phyloP scores from a whole-genome alignment of 2,888 invertebrate genomes.

The Ceratothoa steindachneri region DNA sequence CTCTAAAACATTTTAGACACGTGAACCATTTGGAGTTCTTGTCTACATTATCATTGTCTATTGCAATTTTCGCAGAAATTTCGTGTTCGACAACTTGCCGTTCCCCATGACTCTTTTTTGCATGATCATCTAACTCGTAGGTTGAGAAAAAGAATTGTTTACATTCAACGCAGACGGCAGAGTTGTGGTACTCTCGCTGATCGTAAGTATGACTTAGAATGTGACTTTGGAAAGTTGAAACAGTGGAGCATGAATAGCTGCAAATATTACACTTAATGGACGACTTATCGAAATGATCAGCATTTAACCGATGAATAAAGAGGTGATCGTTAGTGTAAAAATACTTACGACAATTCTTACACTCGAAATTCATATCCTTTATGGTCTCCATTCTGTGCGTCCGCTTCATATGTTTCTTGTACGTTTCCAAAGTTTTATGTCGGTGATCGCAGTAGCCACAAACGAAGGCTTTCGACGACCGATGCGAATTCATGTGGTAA shows the following conservation, averaged over 20 bases:
- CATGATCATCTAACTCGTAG: slow-evolving; percentile 29
- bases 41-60: neutral
- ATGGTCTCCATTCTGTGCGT: slow-evolving; percentile 40
- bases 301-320: slow-evolving; percentile 35
- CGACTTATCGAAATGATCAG: slow-evolving; percentile 35
- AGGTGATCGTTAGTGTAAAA: slow-evolving; percentile 43
- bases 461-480: slow-evolving; percentile 34
- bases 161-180: slow-evolving; percentile 36
- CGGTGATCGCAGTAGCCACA: slow-evolving; percentile 33
- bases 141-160: slow-evolving; percentile 42
- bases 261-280: slow-evolving; percentile 34
- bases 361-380: slow-evolving; percentile 33
- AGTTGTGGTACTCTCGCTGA: slow-evolving; percentile 35
- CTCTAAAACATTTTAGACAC: neutral
- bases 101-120: slow-evolving; percentile 14
- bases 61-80: neutral
- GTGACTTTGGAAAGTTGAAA: slow-evolving; percentile 33
- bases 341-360: slow-evolving; percentile 35
- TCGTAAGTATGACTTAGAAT: slow-evolving; percentile 38
- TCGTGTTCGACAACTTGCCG: neutral
- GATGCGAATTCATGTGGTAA: slow-evolving; percentile 44
- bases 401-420: slow-evolving; percentile 40
- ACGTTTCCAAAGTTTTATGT: slow-evolving; percentile 37
- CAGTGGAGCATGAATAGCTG: slow-evolving; percentile 18
- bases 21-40: neutral